Conservation (phyloP, 1,140 invertebrate species). For the Tribolium madens region DNA sequence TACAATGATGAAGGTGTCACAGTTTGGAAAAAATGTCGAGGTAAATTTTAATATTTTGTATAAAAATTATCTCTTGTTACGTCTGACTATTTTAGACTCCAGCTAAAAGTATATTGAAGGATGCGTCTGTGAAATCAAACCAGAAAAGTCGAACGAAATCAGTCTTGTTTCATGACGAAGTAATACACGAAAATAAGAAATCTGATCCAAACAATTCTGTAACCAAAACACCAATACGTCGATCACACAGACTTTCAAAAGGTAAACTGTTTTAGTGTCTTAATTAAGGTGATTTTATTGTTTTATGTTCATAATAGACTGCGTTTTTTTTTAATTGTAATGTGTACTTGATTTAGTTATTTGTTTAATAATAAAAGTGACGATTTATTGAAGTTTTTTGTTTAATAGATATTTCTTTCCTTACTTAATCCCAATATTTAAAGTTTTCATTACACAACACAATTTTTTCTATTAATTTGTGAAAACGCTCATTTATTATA, state of each 20-base stretch:
- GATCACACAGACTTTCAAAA: background rate
- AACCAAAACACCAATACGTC: background rate
- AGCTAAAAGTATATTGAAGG: conserved; percentile 56
- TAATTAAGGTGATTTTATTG: background rate
- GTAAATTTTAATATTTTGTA: background rate
- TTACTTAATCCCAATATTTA: too few species aligned
- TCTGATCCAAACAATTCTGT: background rate
- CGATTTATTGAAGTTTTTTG: too few species aligned
- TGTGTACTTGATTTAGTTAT: too few species aligned
- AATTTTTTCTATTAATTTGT: too few species aligned
- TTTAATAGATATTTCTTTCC: too few species aligned
- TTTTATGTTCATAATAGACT: too few species aligned
- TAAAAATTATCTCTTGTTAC: background rate
- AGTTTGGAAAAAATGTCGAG: conserved; percentile 51
- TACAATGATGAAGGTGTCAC: conserved; percentile 56
- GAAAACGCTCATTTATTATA: too few species aligned
- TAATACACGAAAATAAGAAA: background rate
- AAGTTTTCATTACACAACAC: too few species aligned
- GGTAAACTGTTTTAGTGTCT: background rate
- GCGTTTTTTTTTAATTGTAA: too few species aligned
- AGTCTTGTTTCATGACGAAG: conserved; percentile 53
- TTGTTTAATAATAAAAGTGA: too few species aligned
- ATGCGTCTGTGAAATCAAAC: conserved; percentile 40
- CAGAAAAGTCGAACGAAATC: conserved; percentile 49
- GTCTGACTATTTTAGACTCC: conserved; percentile 46